These are phyloP conservation scores for Pristionchus fissidentatus DNA, from an alignment of 2,888 invertebrate genomes.

Conservation along the genomic window DNA sequence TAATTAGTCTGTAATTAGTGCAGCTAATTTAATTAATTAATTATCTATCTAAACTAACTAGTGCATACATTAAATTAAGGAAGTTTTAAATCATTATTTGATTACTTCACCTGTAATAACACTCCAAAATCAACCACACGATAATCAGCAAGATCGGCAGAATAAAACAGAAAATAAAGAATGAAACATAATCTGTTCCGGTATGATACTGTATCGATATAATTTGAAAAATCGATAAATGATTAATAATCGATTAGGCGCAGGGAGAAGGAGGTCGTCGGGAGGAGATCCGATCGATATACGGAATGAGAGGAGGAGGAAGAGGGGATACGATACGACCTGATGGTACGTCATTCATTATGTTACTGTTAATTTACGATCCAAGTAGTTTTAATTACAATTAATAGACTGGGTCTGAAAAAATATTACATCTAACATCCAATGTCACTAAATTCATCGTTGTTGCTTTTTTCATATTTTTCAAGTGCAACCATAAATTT, in stretches of 20 bases:
- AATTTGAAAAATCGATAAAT: background rate
- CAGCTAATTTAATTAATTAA: no score
- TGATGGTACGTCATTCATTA: background rate
- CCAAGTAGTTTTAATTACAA: background rate
- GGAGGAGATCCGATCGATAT: slow-evolving; percentile 59
- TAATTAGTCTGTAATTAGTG: slow-evolving; percentile 47
- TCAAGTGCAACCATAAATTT: background rate
- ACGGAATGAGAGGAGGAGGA: slow-evolving; percentile 43
- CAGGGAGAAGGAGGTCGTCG: slow-evolving; percentile 53
- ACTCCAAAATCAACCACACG: no score
- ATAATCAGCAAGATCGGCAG: no score
- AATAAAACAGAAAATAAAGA: no score
- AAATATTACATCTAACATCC: no score
- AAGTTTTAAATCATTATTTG: no score
- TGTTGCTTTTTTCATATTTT: no score
- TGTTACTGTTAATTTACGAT: background rate
- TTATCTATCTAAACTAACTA: background rate
- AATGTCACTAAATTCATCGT: no score
- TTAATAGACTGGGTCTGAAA: no score
- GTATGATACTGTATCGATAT: background rate
- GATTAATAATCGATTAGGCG: background rate
- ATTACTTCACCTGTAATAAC: no score
- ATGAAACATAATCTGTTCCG: no score
- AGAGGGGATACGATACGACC: slow-evolving; percentile 35
- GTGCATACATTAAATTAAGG: no score